A percentile compares a stretch with the other conserved stretches of the same genome.
Conservation (phyloP, 2,797 vertebrate genomes). For the Siniperca undulata region DNA sequence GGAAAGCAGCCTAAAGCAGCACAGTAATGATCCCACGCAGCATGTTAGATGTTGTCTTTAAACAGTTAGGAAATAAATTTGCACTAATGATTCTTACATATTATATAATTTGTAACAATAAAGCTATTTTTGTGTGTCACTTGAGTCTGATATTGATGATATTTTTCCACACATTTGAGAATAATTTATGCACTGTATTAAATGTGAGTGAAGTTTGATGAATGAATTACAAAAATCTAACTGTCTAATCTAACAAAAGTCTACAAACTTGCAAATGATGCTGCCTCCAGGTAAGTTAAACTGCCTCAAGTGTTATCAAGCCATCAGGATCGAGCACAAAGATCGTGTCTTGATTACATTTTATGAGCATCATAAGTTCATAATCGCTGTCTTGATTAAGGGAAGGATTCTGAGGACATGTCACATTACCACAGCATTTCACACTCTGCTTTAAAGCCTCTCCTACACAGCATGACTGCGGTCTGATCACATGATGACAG, state of each 20-base stretch:
- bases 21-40: background rate
- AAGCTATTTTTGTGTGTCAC: slow-evolving; percentile 41
- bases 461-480: background rate
- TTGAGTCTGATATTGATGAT: background rate
- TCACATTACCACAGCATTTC: background rate
- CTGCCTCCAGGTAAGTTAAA: background rate
- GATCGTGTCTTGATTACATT: background rate
- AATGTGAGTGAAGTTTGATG: background rate
- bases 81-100: slow-evolving; percentile 29
- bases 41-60: background rate
- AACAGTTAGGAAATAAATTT: background rate
- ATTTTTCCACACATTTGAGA: background rate
- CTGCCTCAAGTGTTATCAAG: background rate
- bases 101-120: slow-evolving; percentile 48
- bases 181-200: background rate
- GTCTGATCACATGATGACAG: slow-evolving; percentile 41
- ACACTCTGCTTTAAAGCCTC: background rate
- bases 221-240: background rate
- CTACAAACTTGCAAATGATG: background rate
- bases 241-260: background rate
- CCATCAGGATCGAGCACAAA: background rate
- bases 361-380: background rate
- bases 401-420: background rate
- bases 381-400: background rate
- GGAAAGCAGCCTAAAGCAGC: background rate